Conservation (phyloP, 2,888 invertebrate species). For the Agrochola litura region DNA sequence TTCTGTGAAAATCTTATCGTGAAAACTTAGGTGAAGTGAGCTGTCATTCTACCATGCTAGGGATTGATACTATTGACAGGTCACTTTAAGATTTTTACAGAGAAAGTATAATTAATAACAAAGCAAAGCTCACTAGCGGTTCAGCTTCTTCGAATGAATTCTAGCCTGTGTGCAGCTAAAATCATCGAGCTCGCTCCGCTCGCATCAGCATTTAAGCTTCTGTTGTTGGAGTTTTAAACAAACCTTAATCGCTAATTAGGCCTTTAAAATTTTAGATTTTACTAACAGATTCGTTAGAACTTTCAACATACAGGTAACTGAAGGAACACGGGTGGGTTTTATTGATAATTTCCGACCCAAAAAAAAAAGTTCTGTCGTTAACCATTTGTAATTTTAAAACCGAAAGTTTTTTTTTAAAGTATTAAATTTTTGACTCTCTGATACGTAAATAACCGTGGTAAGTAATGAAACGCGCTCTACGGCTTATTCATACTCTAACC, state of each 20-base stretch:
- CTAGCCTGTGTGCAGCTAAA: neutral
- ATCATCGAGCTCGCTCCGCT: neutral
- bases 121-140: too few species aligned
- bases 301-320: too few species aligned
- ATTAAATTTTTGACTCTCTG: too few species aligned
- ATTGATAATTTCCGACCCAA: too few species aligned
- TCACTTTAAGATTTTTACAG: too few species aligned
- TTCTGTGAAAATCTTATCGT: neutral
- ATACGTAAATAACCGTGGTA: neutral
- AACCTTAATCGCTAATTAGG: neutral
- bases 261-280: neutral
- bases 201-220: too few species aligned
- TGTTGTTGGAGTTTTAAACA: neutral
- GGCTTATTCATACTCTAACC: constrained; percentile 7
- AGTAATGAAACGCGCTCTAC: constrained; percentile 9
- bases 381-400: neutral
- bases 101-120: too few species aligned
- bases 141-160: neutral
- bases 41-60: neutral
- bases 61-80: neutral
- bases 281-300: too few species aligned
- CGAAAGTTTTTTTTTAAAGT: too few species aligned
- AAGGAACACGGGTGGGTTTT: too few species aligned
- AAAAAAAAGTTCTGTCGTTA: too few species aligned
- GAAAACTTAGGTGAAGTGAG: neutral